A percentile compares a stretch with the other conserved stretches of the same genome.
These are phyloP conservation scores for Barnardius zonarius DNA, from an alignment of 2,113 vertebrate genomes.

Conservation along the genomic window DNA sequence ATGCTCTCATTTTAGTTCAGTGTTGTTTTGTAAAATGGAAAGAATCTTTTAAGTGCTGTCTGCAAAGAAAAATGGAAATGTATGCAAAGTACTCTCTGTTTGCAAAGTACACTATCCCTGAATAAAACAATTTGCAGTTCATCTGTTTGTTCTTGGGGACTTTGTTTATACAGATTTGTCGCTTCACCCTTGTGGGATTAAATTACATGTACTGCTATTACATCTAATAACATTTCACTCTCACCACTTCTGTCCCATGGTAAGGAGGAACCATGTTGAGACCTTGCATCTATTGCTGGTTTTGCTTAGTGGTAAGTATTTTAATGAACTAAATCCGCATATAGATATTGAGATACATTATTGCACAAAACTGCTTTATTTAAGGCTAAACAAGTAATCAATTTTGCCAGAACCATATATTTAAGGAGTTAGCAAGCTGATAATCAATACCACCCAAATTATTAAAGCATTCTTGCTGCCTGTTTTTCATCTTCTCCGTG, in stretches of 20 bases:
- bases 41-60: not conserved
- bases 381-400: not conserved
- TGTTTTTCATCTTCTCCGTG: not conserved
- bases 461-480: not conserved
- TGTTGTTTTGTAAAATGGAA: not conserved
- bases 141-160: not conserved
- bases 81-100: not conserved
- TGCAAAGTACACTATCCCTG: not conserved
- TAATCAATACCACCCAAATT: not conserved
- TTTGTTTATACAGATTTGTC: not conserved
- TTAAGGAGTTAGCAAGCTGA: not conserved
- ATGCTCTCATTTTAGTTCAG: not conserved
- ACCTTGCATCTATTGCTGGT: not conserved
- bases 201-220: not conserved
- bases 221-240: not conserved
- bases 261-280: not conserved
- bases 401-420: not conserved
- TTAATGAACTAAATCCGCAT: not conserved
- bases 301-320: not conserved
- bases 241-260: not conserved
- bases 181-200: not conserved
- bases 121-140: constrained; percentile 44
- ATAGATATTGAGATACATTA: not conserved
- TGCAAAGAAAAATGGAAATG: constrained; percentile 32
- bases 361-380: not conserved